phyloP scores from a whole-genome alignment of 2,113 vertebrate species.

The Pteropus alecto region DNA sequence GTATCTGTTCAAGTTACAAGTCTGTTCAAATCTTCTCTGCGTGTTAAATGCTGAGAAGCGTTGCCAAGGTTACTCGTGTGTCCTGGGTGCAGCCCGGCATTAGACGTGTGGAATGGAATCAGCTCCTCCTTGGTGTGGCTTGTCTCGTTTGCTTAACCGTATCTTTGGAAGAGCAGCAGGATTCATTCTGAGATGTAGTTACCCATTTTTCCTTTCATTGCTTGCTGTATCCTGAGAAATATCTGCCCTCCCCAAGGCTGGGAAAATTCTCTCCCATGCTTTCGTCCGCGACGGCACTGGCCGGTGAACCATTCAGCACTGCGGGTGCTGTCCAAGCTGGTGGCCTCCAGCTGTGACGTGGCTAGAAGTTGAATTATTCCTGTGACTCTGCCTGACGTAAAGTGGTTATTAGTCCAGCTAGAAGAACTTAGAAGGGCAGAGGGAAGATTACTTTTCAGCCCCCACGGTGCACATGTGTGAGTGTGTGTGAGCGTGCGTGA shows the following conservation, averaged over 20 bases:
- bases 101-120: fast-evolving
- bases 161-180: neutral
- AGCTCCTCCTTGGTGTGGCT: neutral
- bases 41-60: neutral
- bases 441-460: too few species aligned
- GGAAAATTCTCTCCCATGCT: neutral
- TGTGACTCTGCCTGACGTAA: neutral
- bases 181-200: too few species aligned
- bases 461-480: neutral
- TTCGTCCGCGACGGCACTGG: too few species aligned
- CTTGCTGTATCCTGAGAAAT: neutral
- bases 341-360: neutral
- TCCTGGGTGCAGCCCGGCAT: neutral
- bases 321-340: neutral
- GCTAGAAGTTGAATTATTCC: neutral
- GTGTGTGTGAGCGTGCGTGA: neutral
- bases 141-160: neutral
- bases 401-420: neutral
- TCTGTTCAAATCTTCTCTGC: neutral
- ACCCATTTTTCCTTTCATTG: too few species aligned
- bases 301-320: neutral
- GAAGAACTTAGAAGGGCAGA: neutral
- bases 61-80: neutral
- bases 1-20: neutral
- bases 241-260: neutral